These are phyloP conservation scores for Heliconius ismenius DNA, from an alignment of 2,888 invertebrate species.

Conservation along the genomic window DNA sequence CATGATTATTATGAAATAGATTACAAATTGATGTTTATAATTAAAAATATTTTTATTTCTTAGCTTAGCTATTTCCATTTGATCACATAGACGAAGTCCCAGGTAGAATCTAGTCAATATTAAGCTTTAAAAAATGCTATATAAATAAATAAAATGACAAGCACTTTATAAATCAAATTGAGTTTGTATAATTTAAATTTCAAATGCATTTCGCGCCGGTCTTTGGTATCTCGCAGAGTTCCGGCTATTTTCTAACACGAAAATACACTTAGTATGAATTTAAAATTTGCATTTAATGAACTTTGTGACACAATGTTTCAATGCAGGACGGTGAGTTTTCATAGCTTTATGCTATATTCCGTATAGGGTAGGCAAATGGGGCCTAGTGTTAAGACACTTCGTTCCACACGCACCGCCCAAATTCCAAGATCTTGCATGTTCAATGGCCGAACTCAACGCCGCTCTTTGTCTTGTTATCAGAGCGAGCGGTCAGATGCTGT, in stretches of 20 bases:
- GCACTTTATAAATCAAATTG: slow-evolving; percentile 7
- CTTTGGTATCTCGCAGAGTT: slow-evolving; percentile 8
- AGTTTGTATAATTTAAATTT: slow-evolving; percentile 30
- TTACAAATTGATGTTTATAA: background rate
- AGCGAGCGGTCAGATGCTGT: too few species aligned
- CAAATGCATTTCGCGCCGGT: slow-evolving; percentile 28
- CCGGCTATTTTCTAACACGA: slow-evolving; percentile 1
- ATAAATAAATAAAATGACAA: slow-evolving; percentile 1
- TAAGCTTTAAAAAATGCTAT: background rate
- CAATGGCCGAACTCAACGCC: too few species aligned
- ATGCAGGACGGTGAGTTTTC: background rate
- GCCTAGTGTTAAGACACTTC: too few species aligned
- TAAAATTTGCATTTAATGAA: slow-evolving; percentile 5
- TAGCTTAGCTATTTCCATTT: background rate
- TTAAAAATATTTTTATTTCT: background rate
- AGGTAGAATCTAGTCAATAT: too few species aligned
- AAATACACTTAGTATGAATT: background rate
- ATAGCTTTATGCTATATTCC: too few species aligned
- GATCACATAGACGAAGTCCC: background rate
- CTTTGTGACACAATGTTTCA: background rate
- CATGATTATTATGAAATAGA: background rate
- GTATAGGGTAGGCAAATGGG: too few species aligned
- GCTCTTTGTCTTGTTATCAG: too few species aligned
- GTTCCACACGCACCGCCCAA: too few species aligned
- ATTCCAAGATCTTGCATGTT: too few species aligned